Evolutionary conservation across 2,888 invertebrate genomes (phyloP), one percentile per base, ranked within the genome.

Genomic region (Parnassius smintheus): DNA sequence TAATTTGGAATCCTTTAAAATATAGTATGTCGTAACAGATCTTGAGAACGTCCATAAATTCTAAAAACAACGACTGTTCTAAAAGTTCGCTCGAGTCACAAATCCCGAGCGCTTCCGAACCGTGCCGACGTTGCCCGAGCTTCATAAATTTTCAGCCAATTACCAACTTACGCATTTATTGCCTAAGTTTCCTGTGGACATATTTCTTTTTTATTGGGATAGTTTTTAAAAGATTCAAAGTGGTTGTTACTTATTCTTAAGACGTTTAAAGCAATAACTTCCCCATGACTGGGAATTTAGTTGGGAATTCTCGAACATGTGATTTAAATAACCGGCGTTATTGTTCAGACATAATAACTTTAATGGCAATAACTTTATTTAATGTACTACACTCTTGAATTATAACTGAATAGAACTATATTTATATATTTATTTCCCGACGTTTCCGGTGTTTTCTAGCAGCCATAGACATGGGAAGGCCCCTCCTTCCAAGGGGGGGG

Each of bases 191-290:
- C 61, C 61, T 67, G 67, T 51, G 82, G 22, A 52, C 61, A 73
- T 72, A 74, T 69, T 72, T 74, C 73, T 72, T 72, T 72, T 73
- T 74, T 73, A 74, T 73, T 69, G 69, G 69, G 64, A 69, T 73
- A 74, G 74, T 73, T 74, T 72, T 73, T 68, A 72, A 72, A 71
- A 85, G 86, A 85, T 82, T 80, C 78, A 75, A 76, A 70, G 73
- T 71, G 70, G 68, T 61, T 66, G 70, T 75, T 78, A 81, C 79
- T 83, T 82, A 81, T 75, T 70, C 73, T 68, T 66, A 68, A 67
- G 61, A 65, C 75, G 75, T 75, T 67, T 63, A 51, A 10, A 9
- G 42, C 54, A 13, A 55, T 65, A 53, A 35, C 46, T 45, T 60
- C 9, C 44, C 9, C 42, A 11, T 13, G 18, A 44, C 42, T 54